Evolutionary conservation across 1,140 invertebrate genomes (phyloP), one percentile per base, ranked within the genome.

Genomic region (Philopotamus ludificatus): DNA sequence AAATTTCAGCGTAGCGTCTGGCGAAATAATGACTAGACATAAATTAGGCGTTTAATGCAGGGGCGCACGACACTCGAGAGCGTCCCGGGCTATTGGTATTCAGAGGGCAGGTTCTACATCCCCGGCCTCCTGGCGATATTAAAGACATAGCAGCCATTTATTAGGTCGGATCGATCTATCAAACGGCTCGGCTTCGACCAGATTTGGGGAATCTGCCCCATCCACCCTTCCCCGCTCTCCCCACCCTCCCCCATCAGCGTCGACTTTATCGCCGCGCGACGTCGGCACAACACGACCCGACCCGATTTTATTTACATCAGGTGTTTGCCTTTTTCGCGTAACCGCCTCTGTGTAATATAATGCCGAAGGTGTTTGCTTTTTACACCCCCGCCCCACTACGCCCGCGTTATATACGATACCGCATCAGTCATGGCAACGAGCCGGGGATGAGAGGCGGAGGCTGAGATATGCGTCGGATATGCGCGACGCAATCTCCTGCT

Each of bases 301-400:
- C 3, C 18, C 18, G 44, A 9, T 47, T 47, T 47, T 47, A 47
- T 47, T 47, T 47, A 47, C 44, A 47, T 20, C 44, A 47, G 44
- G 44, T 47, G 44, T 47, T 47, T 47, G 44, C 44, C 44, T 47
- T 20, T 47, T 47, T 47, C 44, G 44, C 44, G 10, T 47, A 47
- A 47, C 44, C 44, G n/a, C n/a, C n/a, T n/a, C n/a, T 9, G 10
- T 47, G 8, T 47, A 9, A 20, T 47, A 47, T 47, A 47, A 47
- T 47, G 44, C 18, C 44, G 44, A 15, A 20, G 44, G 44, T 15
- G 44, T 47, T 47, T 47, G 44, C 10, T 47, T 12, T 47, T 47
- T 47, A 20, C 18, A 16, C 28, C 28, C 4, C 4, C 4, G 44
- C 18, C 10, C 3, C 4, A 9, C 4, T 47, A 9, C 4, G 44